Base-by-base conservation (phyloP, 1,140 invertebrate genomes). In the Trissolcus basalis region DNA sequence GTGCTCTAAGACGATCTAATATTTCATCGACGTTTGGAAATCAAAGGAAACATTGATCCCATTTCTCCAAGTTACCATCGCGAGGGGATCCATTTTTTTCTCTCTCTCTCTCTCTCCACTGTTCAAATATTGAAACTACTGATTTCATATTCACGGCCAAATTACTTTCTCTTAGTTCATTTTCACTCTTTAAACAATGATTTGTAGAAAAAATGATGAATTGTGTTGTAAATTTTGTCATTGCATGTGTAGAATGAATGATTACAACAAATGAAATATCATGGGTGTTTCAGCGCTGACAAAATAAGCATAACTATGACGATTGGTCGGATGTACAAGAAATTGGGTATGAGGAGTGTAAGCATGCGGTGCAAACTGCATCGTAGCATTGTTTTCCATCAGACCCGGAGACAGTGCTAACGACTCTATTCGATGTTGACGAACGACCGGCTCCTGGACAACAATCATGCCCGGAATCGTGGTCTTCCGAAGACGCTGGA, bases 401-500 rank as follows among this genome's bases (percentile, higher is more conserved):
- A 33, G 53, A 11, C 54, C 45, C 56, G 41, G 35, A 55, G 48
- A 73, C 54, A 65, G 69, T 65, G 51, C 7, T 43, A 50, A 36
- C 19, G 63, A 27, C 19, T 36, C 60, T 59, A 53, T 63, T 70
- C 71, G 56, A 74, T 74, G 71, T 65, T 70, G 48, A 65, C 59
- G 56, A 72, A 74, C 53, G 54, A 49, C 44, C 56, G 63, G 63
- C 43, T 14, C 47, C 32, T 55, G 0, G 10, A 50, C 47, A 70
- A 35, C 39, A 69, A 80, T 55, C 51, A 96, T 97, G 96, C 95
- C 96, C 56, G 96, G 95, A 61, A 91, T 97, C 78, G 92, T 96
- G 53, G 93, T 95, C 45, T 96, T 96, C 88, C 90, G 92, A 73
- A 90, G 95, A 77, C 91, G 96, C 73, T 97, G 96, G 95, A 93